Evolutionary conservation across 35 echinoderm and acorn worm genomes (phyloP).

Genomic region (Acanthaster planci): DNA sequence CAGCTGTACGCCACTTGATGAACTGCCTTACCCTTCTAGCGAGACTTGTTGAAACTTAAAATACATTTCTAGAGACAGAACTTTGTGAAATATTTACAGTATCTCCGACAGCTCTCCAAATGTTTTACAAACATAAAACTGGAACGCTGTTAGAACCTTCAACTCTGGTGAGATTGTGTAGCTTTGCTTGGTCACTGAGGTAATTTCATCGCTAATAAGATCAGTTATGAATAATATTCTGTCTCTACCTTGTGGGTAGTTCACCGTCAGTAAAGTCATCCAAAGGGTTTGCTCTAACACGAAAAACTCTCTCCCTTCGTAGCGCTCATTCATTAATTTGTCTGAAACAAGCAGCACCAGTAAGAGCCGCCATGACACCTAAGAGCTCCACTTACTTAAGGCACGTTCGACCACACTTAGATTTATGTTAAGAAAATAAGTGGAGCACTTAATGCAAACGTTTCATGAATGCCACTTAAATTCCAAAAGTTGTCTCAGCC

Average conservation of each 20-base stretch:
- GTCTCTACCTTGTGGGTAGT: neutral
- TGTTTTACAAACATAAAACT: conserved; percentile 8
- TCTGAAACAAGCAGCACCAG: neutral
- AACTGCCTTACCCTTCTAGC: conserved; percentile 27
- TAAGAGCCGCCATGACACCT: conserved; percentile 5
- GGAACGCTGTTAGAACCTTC: neutral
- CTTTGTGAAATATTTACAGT: neutral
- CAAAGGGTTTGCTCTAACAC: neutral
- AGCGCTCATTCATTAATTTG: neutral
- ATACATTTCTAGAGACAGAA: neutral
- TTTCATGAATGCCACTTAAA: conserved; percentile 32
- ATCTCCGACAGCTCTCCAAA: neutral
- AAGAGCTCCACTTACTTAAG: neutral
- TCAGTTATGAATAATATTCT: neutral
- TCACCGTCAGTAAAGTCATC: neutral
- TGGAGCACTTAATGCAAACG: conserved; percentile 14
- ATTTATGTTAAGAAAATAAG: conserved; percentile 18
- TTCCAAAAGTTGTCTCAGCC: neutral
- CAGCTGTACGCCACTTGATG: neutral
- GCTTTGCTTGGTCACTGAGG: neutral
- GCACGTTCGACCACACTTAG: neutral
- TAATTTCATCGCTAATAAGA: neutral
- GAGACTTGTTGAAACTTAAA: conserved; percentile 24
- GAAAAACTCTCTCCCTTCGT: conserved; percentile 2
- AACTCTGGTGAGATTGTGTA: neutral